phyloP scores from a whole-genome alignment of 2,888 invertebrate species.

The Xylocampa areola region DNA sequence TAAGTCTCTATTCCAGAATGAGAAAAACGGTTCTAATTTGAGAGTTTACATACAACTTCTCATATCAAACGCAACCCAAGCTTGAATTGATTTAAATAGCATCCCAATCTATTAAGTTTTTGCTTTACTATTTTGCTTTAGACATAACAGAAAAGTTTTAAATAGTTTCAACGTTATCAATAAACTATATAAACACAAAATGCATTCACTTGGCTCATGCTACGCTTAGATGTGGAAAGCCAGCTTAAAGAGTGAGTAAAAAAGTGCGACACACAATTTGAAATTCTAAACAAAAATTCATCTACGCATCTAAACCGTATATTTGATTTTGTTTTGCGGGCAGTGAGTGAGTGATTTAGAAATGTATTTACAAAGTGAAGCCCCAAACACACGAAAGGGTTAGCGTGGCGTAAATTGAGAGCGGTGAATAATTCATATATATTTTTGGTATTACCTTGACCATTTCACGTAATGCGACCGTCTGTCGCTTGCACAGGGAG shows the following conservation, averaged over 20 bases:
- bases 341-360: slow-evolving; percentile 80
- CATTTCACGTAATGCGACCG: slow-evolving; percentile 86
- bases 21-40: too few relatives aligned
- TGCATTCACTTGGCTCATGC: slow-evolving; percentile 35
- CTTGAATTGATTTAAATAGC: too few relatives aligned
- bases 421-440: slow-evolving; percentile 83
- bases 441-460: slow-evolving; percentile 86
- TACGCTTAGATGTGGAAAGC: slow-evolving; percentile 50
- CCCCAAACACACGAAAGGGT: slow-evolving; percentile 84
- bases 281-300: slow-evolving; percentile 71
- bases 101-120: too few relatives aligned
- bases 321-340: slow-evolving; percentile 72
- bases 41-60: too few relatives aligned
- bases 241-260: slow-evolving; percentile 51
- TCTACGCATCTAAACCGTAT: slow-evolving; percentile 67
- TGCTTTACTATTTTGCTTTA: too few relatives aligned
- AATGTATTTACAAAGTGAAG: slow-evolving; percentile 85
- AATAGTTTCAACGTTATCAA: too few relatives aligned
- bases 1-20: too few relatives aligned
- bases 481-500: slow-evolving; percentile 73
- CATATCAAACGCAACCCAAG: too few relatives aligned
- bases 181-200: slow-evolving; percentile 15
- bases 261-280: slow-evolving; percentile 70
- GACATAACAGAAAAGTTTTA: too few relatives aligned
- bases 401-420: slow-evolving; percentile 83